phyloP scores from a whole-genome alignment of 2,113 vertebrate species.

The Chlamydotis undulata region DNA sequence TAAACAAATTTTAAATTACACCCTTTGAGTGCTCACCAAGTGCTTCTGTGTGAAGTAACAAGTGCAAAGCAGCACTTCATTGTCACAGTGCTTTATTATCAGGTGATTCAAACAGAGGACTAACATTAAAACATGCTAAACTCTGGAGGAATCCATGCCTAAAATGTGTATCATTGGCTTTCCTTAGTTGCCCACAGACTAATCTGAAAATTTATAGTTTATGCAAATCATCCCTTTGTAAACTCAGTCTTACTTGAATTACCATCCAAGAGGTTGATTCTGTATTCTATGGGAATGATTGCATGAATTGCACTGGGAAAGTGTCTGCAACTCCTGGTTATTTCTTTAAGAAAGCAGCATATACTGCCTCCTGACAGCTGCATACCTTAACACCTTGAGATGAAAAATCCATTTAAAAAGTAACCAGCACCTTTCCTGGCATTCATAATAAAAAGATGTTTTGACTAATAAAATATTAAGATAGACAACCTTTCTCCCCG shows the following conservation, averaged over 20 bases:
- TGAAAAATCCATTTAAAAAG: background rate
- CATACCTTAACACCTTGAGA: rapidly evolving
- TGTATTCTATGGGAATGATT: background rate
- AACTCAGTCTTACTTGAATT: background rate
- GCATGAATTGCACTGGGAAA: background rate
- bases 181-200: background rate
- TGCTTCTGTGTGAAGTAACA: background rate
- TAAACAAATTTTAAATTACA: background rate
- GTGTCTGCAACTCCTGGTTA: background rate
- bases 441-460: background rate
- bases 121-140: background rate
- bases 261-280: background rate
- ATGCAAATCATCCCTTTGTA: background rate
- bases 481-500: background rate
- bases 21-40: background rate
- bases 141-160: background rate
- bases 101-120: background rate
- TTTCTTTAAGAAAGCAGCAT: background rate
- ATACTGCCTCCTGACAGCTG: background rate
- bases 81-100: background rate
- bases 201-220: background rate
- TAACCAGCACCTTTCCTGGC: background rate
- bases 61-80: background rate
- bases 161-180: background rate
- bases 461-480: background rate